Percentiles rank a stretch among this genome's conserved stretches.
Evolutionary conservation across 92 coral and sea anemone genomes (phyloP).

Genomic region (Parazoanthus swiftii): DNA sequence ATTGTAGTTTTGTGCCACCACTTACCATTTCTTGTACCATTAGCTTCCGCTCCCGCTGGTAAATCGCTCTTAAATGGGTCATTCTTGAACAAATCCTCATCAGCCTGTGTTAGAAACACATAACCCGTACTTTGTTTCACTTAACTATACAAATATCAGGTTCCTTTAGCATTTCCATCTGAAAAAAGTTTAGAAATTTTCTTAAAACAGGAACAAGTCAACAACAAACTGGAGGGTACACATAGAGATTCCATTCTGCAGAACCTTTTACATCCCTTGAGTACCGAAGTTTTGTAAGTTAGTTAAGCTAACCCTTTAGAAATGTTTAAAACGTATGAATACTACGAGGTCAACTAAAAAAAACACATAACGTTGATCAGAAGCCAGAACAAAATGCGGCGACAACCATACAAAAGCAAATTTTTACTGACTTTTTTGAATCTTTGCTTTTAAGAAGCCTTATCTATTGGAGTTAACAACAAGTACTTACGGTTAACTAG

Average conservation of each 20-base stretch:
- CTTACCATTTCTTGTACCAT: conserved; percentile 40
- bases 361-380: too few species aligned
- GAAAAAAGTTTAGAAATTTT: too few species aligned
- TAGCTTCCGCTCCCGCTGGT: conserved; percentile 68
- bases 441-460: neutral
- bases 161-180: too few species aligned
- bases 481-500: neutral
- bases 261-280: neutral
- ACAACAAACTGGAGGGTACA: neutral
- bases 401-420: too few species aligned
- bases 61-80: conserved; percentile 84
- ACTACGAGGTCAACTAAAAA: too few species aligned
- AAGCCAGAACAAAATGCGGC: too few species aligned
- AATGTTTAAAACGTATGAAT: too few species aligned
- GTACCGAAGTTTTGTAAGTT: neutral
- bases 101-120: conserved; percentile 56
- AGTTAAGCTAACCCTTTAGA: neutral
- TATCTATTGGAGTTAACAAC: too few species aligned
- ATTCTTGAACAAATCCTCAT: conserved; percentile 78
- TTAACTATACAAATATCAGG: too few species aligned
- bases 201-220: too few species aligned
- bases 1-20: neutral
- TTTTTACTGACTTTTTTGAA: too few species aligned
- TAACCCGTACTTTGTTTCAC: too few species aligned
- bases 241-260: neutral